These are phyloP conservation scores for Plebejus melissa DNA, from an alignment of 2,888 invertebrate genomes.

Conservation along the genomic window DNA sequence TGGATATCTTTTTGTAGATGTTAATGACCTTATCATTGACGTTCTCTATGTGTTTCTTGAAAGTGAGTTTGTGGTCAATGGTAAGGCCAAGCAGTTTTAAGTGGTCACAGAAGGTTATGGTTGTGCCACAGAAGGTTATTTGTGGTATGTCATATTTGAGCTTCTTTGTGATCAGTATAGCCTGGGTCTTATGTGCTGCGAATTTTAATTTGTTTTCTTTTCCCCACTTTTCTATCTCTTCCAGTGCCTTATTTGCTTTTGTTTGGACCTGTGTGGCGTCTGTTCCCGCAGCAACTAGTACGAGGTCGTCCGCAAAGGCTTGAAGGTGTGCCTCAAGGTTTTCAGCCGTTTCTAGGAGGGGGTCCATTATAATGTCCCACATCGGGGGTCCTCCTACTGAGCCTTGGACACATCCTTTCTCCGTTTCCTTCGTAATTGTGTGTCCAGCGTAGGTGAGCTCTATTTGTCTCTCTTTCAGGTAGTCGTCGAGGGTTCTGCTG, in stretches of 20 bases:
- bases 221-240: conserved; percentile 32
- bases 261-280: conserved; percentile 2
- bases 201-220: conserved; percentile 32
- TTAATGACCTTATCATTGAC: conserved; percentile 27
- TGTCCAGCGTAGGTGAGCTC: conserved; percentile 23
- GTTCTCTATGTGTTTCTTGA: conserved; percentile 26
- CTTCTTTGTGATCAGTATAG: conserved; percentile 32
- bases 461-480: conserved; percentile 30
- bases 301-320: conserved; percentile 39
- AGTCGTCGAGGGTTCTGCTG: conserved; percentile 22
- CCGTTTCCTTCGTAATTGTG: conserved; percentile 20
- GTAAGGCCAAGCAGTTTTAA: conserved; percentile 31
- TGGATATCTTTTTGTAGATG: conserved; percentile 29
- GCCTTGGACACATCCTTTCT: conserved; percentile 36
- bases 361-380: conserved; percentile 37
- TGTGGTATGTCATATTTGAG: conserved; percentile 22
- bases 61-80: conserved; percentile 29
- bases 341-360: conserved; percentile 19
- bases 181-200: conserved; percentile 34
- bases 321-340: conserved; percentile 27
- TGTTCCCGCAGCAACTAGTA: conserved; percentile 26
- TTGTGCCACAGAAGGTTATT: conserved; percentile 23
- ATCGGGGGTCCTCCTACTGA: conserved; percentile 34
- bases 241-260: conserved; percentile 23
- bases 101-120: background rate